Evolutionary conservation across 2,888 invertebrate species (phyloP).

Genomic region (Drosophila tanythrix): DNA sequence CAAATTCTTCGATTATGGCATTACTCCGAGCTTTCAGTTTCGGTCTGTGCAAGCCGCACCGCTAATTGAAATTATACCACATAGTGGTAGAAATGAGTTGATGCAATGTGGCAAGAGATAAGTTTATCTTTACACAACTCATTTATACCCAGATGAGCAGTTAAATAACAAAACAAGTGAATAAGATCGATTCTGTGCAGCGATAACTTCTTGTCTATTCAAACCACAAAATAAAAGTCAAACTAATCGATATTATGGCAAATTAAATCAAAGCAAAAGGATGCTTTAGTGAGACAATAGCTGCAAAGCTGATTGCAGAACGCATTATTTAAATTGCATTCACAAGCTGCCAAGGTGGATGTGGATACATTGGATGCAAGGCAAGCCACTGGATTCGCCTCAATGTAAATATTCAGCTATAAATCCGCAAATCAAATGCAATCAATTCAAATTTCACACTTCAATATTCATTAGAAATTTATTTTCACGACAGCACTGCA

Average conservation of each 20-base stretch:
- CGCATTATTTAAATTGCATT: conserved; percentile 37
- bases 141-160: background rate
- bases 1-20: conserved; percentile 39
- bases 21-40: conserved; percentile 5
- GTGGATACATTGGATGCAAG: background rate
- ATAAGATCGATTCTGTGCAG: background rate
- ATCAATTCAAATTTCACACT: conserved; percentile 79
- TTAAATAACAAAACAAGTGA: background rate
- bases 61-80: conserved; percentile 27
- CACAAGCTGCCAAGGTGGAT: background rate
- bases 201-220: background rate
- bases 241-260: background rate
- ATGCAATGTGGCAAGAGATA: background rate
- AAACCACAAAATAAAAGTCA: background rate
- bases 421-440: conserved; percentile 76
- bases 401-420: conserved; percentile 67
- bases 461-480: conserved; percentile 79
- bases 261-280: background rate
- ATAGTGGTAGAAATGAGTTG: conserved; percentile 4
- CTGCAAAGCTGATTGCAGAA: conserved; percentile 25
- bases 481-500: conserved; percentile 62
- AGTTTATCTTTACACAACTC: background rate
- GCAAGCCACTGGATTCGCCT: conserved; percentile 31
- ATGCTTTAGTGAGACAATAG: conserved; percentile 6
- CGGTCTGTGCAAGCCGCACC: conserved; percentile 15